Evolutionary conservation across 2,797 vertebrate genomes (phyloP).

Genomic region (Amphiprion clarkii): DNA sequence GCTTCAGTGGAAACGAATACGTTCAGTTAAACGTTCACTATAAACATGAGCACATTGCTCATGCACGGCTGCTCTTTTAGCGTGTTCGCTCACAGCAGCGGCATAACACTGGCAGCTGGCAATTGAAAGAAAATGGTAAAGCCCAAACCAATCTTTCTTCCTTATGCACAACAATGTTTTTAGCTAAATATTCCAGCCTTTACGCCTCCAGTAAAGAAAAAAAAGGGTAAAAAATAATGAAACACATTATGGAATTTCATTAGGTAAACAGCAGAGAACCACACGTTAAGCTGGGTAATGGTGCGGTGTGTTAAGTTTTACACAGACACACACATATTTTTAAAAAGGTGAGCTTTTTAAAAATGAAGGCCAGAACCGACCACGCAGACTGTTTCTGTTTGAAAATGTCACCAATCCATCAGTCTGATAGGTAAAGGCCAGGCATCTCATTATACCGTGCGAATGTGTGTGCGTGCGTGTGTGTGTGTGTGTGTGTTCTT

Average conservation of each 20-base stretch:
- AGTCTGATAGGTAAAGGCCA: slow-evolving; percentile 75
- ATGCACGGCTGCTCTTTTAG: no score
- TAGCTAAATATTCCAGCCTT: background rate
- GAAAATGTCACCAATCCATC: slow-evolving; percentile 78
- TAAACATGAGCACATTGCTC: no score
- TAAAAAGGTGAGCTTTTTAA: slow-evolving; percentile 42
- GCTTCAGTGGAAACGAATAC: no score
- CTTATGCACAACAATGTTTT: background rate
- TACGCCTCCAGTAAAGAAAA: no score
- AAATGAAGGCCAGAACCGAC: slow-evolving; percentile 44
- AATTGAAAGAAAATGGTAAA: no score
- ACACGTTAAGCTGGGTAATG: background rate
- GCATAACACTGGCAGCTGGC: no score
- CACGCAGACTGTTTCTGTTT: slow-evolving; percentile 51
- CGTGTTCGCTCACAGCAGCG: no score
- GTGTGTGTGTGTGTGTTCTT: slow-evolving; percentile 46
- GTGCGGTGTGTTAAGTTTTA: background rate
- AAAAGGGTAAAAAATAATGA: background rate
- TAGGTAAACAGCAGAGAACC: background rate
- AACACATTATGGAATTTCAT: background rate
- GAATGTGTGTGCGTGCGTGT: slow-evolving; percentile 37
- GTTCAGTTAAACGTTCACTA: no score
- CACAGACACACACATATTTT: slow-evolving; percentile 10
- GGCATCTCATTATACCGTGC: slow-evolving; percentile 56
- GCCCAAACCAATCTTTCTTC: no score